Base-by-base conservation (phyloP, 2,113 vertebrate genomes). In the Peucedramus taeniatus region DNA sequence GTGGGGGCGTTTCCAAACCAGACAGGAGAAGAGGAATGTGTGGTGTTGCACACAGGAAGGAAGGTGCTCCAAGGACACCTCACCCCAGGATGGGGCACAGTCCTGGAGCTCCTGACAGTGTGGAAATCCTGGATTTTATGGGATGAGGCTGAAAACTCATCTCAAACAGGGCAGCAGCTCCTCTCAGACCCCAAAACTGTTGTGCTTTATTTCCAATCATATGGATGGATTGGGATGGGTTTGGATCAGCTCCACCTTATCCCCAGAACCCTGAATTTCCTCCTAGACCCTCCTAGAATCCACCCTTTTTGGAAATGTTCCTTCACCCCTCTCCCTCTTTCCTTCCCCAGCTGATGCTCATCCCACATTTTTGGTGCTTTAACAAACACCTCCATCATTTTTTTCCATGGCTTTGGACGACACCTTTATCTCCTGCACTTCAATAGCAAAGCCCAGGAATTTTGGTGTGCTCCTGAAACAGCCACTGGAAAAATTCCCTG, bases 171-270 rank as follows among this genome's bases (percentile, higher is more conserved):
- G 26, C 23, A 93, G 35, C 37, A 28, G 19, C 51, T 84, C 87
- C 59, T 44, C 40, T 44, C 39, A 9, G 22, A 54, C 30, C 5
- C 0, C 57, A 53, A 35, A 1, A 1, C 6, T 2, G 1, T 0
- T 2, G 1, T 5, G 26, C 3, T 59, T 59, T 10, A n/a, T 17
- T 56, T 47, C 30, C 51, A 35, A 1, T 7, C 50, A n/a, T n/a
- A n/a, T n/a, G n/a, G 40, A 45, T 4, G 16, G n/a, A 9, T 9
- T 21, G 56, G 60, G 79, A 22, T 59, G 61, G 66, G 42, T 26
- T 37, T 3, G 10, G 76, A 76, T 16, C 33, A 68, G 49, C 40
- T 33, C 49, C 18, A 33, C 63, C n/a, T 63, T 6, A 27, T 37
- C 15, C 31, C 50, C 28, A 76, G 27, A 69, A 22, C 7, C 21